Base-by-base conservation (phyloP, 2,113 vertebrate genomes). In the Myotis davidii region DNA sequence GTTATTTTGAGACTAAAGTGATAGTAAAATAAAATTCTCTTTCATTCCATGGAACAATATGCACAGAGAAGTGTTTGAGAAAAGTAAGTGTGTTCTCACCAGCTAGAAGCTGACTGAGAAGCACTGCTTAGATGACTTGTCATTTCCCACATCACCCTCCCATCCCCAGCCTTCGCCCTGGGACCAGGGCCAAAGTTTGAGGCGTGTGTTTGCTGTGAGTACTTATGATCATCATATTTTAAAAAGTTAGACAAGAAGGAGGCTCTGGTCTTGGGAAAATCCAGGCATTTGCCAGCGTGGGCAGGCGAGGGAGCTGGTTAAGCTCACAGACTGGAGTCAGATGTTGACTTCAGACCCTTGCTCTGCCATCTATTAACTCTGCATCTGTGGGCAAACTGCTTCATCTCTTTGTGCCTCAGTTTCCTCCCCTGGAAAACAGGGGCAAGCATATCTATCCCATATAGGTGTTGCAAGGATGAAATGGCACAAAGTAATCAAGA, bases 131-230 rank as follows among this genome's bases (percentile, higher is more conserved):
- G 95, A 34, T 10, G 59, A 70, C 74, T 69, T 74, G 90, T 91
- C 72, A 45, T 88, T 2, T 87, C 82, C 61, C 76, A 52, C 25
- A 18, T 16, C 29, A 2, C n/a, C 70, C 69, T 86, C 87, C 37
- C 9, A 6, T 67, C 88, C 74, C 54, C 79, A 94, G 87, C 52
- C 69, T 79, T 92, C 85, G 90, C 20, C 37, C 65, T 9, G 76
- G 79, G 90, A 92, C n/a, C 20, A 11, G 84, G 69, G 90, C 94
- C 92, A 85, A 61, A 79, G 74, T 65, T 77, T 65, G 76, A 96
- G 94, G 34, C 52, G 0, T 90, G n/a, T 45, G 17, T 90, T 95
- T 77, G 59, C 65, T 7, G 18, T 4, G 81, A 87, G 72, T 78
- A 72, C 45, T 90, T n/a, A 65, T 76, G 87, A 89, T 78, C 18